Evolutionary conservation across 2,888 invertebrate genomes (phyloP).

Genomic region (Coecobrya sp.): DNA sequence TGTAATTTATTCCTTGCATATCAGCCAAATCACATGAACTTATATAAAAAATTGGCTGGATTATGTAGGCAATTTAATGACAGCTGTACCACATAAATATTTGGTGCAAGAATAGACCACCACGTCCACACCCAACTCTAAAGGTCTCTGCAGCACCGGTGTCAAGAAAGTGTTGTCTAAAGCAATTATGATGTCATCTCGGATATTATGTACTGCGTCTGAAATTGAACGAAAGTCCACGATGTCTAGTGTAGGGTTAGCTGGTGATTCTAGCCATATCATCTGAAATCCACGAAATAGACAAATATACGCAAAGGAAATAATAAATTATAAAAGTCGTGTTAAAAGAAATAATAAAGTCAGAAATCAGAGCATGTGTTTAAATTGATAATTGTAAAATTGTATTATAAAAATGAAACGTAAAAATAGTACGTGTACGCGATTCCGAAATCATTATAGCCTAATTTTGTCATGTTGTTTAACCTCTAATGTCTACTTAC

Average conservation of each 20-base stretch:
- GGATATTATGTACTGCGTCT: slow-evolving; percentile 87
- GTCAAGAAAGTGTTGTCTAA: slow-evolving; percentile 89
- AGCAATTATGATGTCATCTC: slow-evolving; percentile 88
- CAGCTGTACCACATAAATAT: slow-evolving; percentile 89
- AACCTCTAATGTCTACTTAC: not conserved
- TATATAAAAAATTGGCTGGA: not conserved
- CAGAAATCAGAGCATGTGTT: not conserved
- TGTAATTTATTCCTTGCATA: too few relatives aligned
- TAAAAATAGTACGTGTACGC: not conserved
- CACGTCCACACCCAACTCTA: slow-evolving; percentile 90
- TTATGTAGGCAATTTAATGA: slow-evolving; percentile 87
- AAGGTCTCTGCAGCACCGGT: slow-evolving; percentile 88
- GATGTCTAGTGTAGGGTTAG: slow-evolving; percentile 90
- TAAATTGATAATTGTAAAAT: not conserved
- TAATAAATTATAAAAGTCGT: not conserved
- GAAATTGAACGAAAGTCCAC: slow-evolving; percentile 89
- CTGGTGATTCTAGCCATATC: slow-evolving; percentile 90
- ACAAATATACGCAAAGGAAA: not conserved
- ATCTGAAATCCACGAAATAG: slow-evolving; percentile 86
- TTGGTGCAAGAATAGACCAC: slow-evolving; percentile 90
- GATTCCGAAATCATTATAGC: not conserved
- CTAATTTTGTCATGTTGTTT: not conserved
- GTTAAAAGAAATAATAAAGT: too few relatives aligned
- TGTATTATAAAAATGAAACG: not conserved
- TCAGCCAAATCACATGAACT: too few relatives aligned